These are phyloP conservation scores for Macrotis lagotis DNA, from an alignment of 2,113 vertebrate species.

Conservation along the genomic window DNA sequence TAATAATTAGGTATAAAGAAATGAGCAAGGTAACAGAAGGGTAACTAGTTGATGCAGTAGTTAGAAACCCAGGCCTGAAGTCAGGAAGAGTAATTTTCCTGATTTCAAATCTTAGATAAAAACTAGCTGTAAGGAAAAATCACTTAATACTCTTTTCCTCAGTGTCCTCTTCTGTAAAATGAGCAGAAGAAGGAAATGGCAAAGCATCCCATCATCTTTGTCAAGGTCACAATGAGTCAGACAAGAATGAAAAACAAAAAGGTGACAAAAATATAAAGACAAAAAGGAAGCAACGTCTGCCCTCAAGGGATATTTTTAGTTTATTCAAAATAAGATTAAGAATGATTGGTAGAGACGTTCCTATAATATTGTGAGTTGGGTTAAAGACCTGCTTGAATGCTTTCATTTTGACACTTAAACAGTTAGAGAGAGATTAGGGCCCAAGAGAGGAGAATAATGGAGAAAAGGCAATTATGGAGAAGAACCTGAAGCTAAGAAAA, in stretches of 20 bases:
- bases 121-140: not conserved
- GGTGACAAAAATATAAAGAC: not conserved
- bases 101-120: not conserved
- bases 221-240: not conserved
- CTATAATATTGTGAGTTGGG: not conserved
- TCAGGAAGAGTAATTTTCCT: not conserved
- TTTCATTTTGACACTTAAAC: not conserved
- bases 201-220: not conserved
- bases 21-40: not conserved
- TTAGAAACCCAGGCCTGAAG: not conserved
- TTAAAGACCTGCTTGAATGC: not conserved
- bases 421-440: not conserved
- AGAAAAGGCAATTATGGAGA: not conserved
- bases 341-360: not conserved
- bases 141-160: not conserved
- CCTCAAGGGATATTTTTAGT: not conserved
- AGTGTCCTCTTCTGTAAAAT: not conserved
- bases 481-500: not conserved
- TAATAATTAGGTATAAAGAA: not conserved
- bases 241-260: not conserved
- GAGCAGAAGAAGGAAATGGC: not conserved
- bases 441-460: not conserved
- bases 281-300: not conserved
- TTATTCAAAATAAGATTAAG: not conserved
- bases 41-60: not conserved